Evolutionary conservation across 2,797 vertebrate species (phyloP), one percentile per base, ranked within the genome.

Genomic region (Cetoscarus ocellatus): DNA sequence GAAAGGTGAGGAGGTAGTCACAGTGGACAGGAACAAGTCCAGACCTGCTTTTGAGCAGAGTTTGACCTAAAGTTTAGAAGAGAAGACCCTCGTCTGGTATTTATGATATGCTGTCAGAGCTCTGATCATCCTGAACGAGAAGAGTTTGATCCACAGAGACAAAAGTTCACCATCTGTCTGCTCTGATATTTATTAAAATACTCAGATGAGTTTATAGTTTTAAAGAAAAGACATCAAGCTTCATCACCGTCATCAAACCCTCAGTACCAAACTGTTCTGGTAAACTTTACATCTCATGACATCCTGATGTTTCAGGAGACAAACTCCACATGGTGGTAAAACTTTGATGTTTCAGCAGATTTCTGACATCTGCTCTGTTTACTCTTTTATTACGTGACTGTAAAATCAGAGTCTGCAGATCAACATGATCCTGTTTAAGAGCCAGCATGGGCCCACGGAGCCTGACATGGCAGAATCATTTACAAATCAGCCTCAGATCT

Each of bases 271-370:
- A 60, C 7, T 14, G 44, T 40, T 55, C 8, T 13, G 18, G 40
- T 55, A 53, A 11, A 39, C 34, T 69, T 62, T 36, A 19, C 64
- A 14, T 61, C 71, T 74, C 61, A 59, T 73, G 72, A 57, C n/a
- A 17, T 64, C 54, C 70, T 57, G 40, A 27, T 78, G 68, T 53
- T 53, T 42, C 38, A 12, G 44, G 48, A 79, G 63, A 34, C 61
- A 40, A n/a, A 27, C 39, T 40, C 48, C 60, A 64, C 54, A 70
- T 72, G 65, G 57, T 69, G 45, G 66, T 57, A 53, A 67, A 27
- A 51, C 79, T 82, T 77, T 85, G 67, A 90, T 83, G 80, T 82
- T 27, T n/a, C 38, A 0, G 51, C 49, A 45, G 50, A 80, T 67
- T 58, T 38, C 38, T 73, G 64, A 66, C 75, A 77, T 80, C 67